Base-by-base conservation (phyloP, 2,797 vertebrate genomes). In the Onychomys leucogaster region DNA sequence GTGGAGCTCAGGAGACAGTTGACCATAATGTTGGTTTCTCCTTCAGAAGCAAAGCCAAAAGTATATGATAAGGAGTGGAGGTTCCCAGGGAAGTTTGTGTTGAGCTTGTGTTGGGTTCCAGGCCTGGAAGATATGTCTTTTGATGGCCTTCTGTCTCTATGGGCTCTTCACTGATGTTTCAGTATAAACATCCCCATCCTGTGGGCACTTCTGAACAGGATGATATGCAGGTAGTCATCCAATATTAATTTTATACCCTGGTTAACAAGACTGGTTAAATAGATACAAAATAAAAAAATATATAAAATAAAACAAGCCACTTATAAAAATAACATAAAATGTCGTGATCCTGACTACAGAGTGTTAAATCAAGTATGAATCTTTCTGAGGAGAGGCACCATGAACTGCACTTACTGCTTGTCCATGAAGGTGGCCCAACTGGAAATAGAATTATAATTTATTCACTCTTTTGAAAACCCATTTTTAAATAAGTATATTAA, bases 1-100 rank as follows among this genome's bases (percentile, higher is more conserved):
- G 4, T 71, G 41, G 63, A 76, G 4, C 23, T 19, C 19, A 85
- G 29, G 55, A 97, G n/a, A 82, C 19, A 89, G 96, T 96, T 80
- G 57, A 57, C 12, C 6, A 25, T 59, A 61, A 76, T 73, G 8
- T 23, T 46, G 27, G 41, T 43, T 34, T 93, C 17, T 69, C 4
- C 55, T 57, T 89, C 57, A 96, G 59, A 88, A 41, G 5, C 4
- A 91, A 75, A 92, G 34, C 7, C 17, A 85, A 73, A 82, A 78
- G 12, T 61, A 85, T 67, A n/a, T 10, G 61, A 23, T 0, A 32
- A 43, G 8, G 91, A 73, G 7, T 17, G 90, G 75, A 85, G 49
- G 3, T 23, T 34, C 71, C n/a, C 11, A 41, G 55, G 29, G 43
- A 86, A 75, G 32, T 85, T 52, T 52, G 52, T 52, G 52, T 52